phyloP scores from a whole-genome alignment of 2,888 invertebrate genomes.

The Pachliopta kotzebuea region DNA sequence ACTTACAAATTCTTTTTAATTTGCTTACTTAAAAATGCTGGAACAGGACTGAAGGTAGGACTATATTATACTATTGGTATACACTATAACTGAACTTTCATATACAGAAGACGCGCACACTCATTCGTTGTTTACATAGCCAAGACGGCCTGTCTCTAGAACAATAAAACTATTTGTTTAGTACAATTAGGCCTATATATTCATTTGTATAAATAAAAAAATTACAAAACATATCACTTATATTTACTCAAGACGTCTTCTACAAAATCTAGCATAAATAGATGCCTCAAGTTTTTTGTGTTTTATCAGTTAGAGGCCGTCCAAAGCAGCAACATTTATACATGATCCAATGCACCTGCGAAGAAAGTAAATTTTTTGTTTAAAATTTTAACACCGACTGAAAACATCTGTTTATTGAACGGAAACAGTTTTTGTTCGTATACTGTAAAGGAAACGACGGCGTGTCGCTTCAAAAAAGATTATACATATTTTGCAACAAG shows the following conservation, averaged over 20 bases:
- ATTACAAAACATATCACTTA: no score
- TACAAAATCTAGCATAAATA: background rate
- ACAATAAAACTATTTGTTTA: no score
- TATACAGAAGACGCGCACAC: no score
- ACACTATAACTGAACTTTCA: no score
- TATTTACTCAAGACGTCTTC: background rate
- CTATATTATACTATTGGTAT: no score
- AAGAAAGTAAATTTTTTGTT: slow-evolving; percentile 37
- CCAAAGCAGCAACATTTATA: background rate
- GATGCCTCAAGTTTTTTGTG: background rate
- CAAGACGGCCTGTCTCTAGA: no score
- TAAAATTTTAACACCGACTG: slow-evolving; percentile 22
- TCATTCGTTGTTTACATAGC: no score
- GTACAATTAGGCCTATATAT: no score
- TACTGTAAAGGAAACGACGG: slow-evolving; percentile 46
- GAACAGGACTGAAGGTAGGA: no score
- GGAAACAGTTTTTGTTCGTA: slow-evolving; percentile 64
- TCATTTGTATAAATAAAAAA: no score
- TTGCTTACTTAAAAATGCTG: no score
- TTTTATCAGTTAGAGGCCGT: background rate
- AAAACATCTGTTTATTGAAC: slow-evolving; percentile 57
- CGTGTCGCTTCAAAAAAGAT: background rate
- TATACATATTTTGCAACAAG: background rate
- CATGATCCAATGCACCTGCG: slow-evolving; percentile 32
- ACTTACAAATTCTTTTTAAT: no score